These are phyloP conservation scores for Onthophagus sagittarius DNA, from an alignment of 2,888 invertebrate genomes.

Conservation along the genomic window DNA sequence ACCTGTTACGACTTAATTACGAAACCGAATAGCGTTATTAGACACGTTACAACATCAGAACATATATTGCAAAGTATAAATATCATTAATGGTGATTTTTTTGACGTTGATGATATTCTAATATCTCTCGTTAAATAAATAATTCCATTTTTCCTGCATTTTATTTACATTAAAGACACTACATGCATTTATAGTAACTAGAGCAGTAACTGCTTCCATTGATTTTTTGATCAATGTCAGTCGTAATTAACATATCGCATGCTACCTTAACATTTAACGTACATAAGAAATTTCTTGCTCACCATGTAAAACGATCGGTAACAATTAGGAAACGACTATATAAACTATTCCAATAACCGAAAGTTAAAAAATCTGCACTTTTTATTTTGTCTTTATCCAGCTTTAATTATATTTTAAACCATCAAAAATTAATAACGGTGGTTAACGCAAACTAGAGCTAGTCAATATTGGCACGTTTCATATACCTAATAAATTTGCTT, in stretches of 20 bases:
- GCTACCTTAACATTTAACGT: conserved; percentile 1
- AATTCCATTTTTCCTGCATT: background rate
- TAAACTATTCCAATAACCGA: conserved; percentile 4
- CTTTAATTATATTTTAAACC: too few relatives aligned
- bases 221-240: conserved; percentile 10
- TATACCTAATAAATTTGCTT: too few relatives aligned
- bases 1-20: background rate
- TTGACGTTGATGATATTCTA: too few relatives aligned
- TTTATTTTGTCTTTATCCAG: background rate
- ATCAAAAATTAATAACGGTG: too few relatives aligned
- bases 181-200: background rate
- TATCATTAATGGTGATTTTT: too few relatives aligned
- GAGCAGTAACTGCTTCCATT: background rate
- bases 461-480: too few relatives aligned
- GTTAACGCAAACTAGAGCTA: too few relatives aligned
- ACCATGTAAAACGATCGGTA: conserved; percentile 1
- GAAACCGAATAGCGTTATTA: background rate
- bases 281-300: conserved; percentile 6
- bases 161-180: background rate
- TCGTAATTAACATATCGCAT: conserved; percentile 9
- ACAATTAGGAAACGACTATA: background rate
- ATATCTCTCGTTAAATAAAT: background rate
- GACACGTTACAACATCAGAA: background rate
- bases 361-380: background rate
- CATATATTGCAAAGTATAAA: too few relatives aligned